Base-by-base conservation (phyloP, 2,888 invertebrate genomes). In the Eilema griseolum region DNA sequence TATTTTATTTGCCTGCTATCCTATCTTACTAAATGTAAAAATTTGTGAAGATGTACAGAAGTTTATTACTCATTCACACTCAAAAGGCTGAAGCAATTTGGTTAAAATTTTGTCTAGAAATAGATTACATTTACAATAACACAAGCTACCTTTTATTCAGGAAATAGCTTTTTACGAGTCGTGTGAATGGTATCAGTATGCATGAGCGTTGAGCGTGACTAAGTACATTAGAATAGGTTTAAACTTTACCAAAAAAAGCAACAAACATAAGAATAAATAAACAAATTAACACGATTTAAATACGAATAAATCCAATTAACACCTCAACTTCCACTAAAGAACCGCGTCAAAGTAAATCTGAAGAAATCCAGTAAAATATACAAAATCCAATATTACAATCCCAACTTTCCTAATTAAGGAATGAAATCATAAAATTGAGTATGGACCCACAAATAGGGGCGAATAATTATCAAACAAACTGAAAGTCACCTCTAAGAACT, bases 401-500 rank as follows among this genome's bases (percentile, higher is more conserved):
- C 23, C 5, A 65, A 66, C 57, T 66, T 66, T 57, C 8, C 37
- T 66, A 59, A 41, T 66, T 66, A 41, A 57, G 59, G 26, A 66
- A 66, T 37, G 5, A 66, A 66, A 57, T 57, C 24, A 14, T 57
- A 57, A 57, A 65, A 65, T 31, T 57, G 41, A 64, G 59, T 24
- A 60, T 70, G 52, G 24, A 60, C 16, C 63, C 62, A 64, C 61
- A 61, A 68, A 71, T 61, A 57, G 37, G 62, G 33, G 24, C 41
- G n/a, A 41, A 46, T 28, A 41, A 61, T 46, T 67, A 46, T 61
- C 12, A 28, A 60, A 62, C 14, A 28, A 71, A 68, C 24, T 23
- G 59, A 24, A 60, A 70, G 56, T 61, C 56, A 16, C 65, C 24
- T 60, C 26, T 57, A 72, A 78, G 72, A 78, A 73, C 68, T 61